Evolutionary conservation across 1,140 invertebrate species (phyloP), one percentile per base, ranked within the genome.

Genomic region (Drosophila kohkoa): DNA sequence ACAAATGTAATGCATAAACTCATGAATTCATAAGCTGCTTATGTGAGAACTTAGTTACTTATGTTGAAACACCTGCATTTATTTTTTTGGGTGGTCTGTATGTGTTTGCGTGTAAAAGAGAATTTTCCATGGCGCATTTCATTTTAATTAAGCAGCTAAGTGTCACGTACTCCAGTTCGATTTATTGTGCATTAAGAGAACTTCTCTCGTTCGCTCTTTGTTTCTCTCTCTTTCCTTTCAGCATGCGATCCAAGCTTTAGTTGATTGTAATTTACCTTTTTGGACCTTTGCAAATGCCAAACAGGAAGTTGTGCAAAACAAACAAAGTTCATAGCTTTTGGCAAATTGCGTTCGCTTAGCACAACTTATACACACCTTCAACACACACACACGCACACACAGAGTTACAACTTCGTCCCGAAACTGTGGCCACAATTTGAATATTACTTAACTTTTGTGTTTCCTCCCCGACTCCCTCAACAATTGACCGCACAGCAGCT

Each of bases 61-160:
- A 38, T 65, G 67, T 10, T 8, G 11, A 60, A 63, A 57, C 59
- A 73, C 75, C 57, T 71, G 30, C 0, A 20, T 60, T 35, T 43
- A 2, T 28, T 62, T 35, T 55, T 51, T 38, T 55, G 52, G 13
- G 41, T n/a, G 13, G 51, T 11, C 7, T 55, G 48, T 71, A 66
- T 55, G 48, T 71, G 70, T 38, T 70, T 58, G 66, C 54, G 65
- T 57, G 20, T 38, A 38, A 38, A 38, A 38, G 7, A 8, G 67
- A 51, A 20, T 66, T 65, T 79, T 82, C 75, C 79, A 85, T 79
- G 72, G 79, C 71, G 76, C 68, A 77, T 88, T 82, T 73, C 76
- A 77, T 82, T 88, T 82, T 87, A 87, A 87, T 87, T 87, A 87
- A 82, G 72, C 65, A 77, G 82, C 72, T 66, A 87, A 88, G 72